A percentile compares a stretch with the other conserved stretches of the same genome.
Evolutionary conservation across 2,113 vertebrate genomes (phyloP).

Genomic region (Dicrurus megarhynchus): DNA sequence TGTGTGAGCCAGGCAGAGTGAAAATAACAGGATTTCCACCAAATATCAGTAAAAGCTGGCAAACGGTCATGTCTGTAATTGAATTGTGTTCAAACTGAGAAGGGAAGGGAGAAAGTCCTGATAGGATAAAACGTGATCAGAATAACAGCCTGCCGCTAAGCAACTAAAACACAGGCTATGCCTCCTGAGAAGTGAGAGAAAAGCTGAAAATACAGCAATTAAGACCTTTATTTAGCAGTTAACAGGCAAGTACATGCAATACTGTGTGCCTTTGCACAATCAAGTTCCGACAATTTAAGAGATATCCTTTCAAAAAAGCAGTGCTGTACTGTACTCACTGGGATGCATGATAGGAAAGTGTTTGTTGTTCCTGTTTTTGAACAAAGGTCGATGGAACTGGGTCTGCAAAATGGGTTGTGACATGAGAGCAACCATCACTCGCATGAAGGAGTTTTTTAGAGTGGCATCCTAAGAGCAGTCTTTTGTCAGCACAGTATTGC

Average conservation of each 20-base stretch:
- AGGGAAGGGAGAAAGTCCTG: neutral
- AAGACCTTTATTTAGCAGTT: neutral
- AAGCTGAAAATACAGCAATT: slow-evolving; percentile 13
- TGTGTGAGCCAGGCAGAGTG: accelerated
- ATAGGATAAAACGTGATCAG: neutral
- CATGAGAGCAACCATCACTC: neutral
- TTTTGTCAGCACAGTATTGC: neutral
- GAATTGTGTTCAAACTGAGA: neutral
- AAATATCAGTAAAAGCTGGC: neutral
- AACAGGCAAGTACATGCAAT: neutral
- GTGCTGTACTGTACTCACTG: neutral
- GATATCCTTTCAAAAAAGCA: neutral
- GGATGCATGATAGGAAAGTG: neutral
- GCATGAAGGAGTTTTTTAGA: neutral
- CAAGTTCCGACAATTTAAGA: slow-evolving; percentile 15
- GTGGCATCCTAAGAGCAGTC: neutral
- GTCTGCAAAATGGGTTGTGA: neutral
- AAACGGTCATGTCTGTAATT: neutral
- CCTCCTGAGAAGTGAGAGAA: neutral
- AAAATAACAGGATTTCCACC: neutral
- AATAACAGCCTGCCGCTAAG: neutral
- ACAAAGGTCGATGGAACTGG: neutral
- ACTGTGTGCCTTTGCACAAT: neutral
- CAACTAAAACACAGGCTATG: neutral
- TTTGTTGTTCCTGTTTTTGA: neutral